Evolutionary conservation across 2,888 invertebrate genomes (phyloP).

Genomic region (Cephus spinipes): DNA sequence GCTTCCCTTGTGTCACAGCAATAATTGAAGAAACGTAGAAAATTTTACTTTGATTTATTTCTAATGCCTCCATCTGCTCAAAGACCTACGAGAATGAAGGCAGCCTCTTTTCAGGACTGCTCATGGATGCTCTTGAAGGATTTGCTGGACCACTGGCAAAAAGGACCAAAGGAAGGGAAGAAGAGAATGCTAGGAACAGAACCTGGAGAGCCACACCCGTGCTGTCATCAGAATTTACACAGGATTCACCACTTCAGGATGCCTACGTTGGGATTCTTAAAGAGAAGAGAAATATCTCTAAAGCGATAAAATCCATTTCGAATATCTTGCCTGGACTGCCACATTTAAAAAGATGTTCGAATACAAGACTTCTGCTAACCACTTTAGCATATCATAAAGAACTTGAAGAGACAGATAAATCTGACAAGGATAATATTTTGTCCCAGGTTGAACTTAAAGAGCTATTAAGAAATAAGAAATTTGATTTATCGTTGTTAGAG

Average conservation of each 20-base stretch:
- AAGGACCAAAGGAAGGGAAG: slow-evolving; percentile 25
- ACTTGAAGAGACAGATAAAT: slow-evolving; percentile 3
- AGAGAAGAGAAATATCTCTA: slow-evolving; percentile 74
- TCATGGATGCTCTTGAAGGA: neutral
- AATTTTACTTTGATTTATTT: neutral
- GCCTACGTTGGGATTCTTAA: slow-evolving; percentile 74
- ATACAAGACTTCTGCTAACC: slow-evolving; percentile 72
- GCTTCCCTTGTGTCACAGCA: neutral
- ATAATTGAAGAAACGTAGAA: neutral
- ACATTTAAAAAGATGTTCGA: slow-evolving; percentile 81
- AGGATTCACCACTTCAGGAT: slow-evolving; percentile 68
- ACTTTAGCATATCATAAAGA: slow-evolving; percentile 32
- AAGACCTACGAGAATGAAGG: slow-evolving; percentile 26
- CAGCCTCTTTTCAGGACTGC: slow-evolving; percentile 50
- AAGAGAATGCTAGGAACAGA: slow-evolving; percentile 26
- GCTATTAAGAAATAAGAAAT: slow-evolving; percentile 65
- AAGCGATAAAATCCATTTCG: slow-evolving; percentile 73
- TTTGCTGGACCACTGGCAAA: neutral
- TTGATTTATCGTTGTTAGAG: slow-evolving; percentile 68
- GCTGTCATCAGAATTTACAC: slow-evolving; percentile 69
- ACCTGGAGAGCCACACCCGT: slow-evolving; percentile 66
- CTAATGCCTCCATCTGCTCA: neutral
- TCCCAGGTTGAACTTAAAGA: slow-evolving; percentile 61
- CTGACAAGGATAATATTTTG: slow-evolving; percentile 25
- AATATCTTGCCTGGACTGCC: slow-evolving; percentile 73